Percentiles rank a stretch among this genome's conserved stretches.
Evolutionary conservation across 2,113 vertebrate genomes (phyloP).

Genomic region (Chroicocephalus ridibundus): DNA sequence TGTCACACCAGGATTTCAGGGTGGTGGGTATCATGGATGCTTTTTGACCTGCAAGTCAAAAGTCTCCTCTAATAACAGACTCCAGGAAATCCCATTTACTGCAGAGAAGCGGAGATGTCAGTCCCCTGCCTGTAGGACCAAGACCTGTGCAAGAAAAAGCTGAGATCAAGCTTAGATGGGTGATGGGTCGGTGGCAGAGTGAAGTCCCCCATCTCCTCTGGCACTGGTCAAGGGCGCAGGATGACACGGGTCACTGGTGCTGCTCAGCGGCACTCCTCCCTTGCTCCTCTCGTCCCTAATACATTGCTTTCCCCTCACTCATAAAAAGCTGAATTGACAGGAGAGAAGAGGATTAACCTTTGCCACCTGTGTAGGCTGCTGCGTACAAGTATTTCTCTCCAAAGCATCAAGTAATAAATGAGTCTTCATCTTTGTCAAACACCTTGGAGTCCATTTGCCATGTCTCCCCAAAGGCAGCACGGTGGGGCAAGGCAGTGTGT

Average conservation of each 20-base stretch:
- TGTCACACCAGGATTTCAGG: not conserved
- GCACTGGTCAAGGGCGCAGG: not conserved
- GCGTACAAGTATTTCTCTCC: slow-evolving; percentile 41
- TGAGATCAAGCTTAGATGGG: not conserved
- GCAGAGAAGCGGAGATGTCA: not conserved
- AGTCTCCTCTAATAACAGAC: not conserved
- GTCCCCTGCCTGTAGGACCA: not conserved
- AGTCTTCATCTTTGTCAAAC: slow-evolving; percentile 62
- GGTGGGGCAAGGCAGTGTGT: not conserved
- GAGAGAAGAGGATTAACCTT: slow-evolving; percentile 61
- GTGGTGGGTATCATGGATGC: not conserved
- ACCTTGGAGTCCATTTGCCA: slow-evolving; percentile 38
- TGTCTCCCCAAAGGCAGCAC: slow-evolving; percentile 41
- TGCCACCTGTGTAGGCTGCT: not conserved
- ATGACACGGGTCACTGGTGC: not conserved
- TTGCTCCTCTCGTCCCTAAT: not conserved
- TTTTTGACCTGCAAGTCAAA: not conserved
- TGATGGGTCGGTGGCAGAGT: not conserved
- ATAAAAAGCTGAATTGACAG: slow-evolving; percentile 25
- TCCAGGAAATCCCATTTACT: not conserved
- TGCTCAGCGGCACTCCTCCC: not conserved
- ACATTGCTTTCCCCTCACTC: not conserved
- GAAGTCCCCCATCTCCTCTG: not conserved
- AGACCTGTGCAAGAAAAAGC: not conserved
- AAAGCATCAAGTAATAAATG: slow-evolving; percentile 48